These are phyloP conservation scores for Helobdella robusta DNA, from an alignment of 2,888 invertebrate genomes.

Conservation along the genomic window DNA sequence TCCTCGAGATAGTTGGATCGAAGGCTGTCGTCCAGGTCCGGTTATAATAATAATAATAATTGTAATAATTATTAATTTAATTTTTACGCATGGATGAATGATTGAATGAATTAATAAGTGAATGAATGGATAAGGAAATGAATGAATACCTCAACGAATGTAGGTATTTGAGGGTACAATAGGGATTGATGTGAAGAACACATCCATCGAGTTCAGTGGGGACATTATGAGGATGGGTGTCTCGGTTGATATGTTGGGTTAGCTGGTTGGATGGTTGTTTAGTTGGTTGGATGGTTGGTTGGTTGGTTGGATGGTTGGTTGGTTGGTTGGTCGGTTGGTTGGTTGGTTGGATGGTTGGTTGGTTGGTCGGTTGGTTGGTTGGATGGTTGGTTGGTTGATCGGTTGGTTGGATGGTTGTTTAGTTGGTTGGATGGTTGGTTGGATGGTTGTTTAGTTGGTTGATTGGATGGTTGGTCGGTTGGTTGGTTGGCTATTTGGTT, in stretches of 20 bases:
- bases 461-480: not conserved
- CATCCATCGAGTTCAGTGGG: constrained; percentile 96
- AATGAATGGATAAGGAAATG: no score
- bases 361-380: not conserved
- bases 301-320: not conserved
- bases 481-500: no score
- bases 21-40: constrained; percentile 85
- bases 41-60: not conserved
- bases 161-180: constrained; percentile 98
- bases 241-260: constrained; percentile 94
- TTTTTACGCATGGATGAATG: constrained; percentile 11
- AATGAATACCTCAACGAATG: constrained; percentile 12
- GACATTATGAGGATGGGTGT: constrained; percentile 96
- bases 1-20: constrained; percentile 92
- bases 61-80: not conserved
- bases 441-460: not conserved
- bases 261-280: not conserved
- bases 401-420: not conserved
- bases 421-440: not conserved
- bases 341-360: not conserved
- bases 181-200: constrained; percentile 98
- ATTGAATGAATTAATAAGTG: no score
- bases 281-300: not conserved
- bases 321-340: not conserved
- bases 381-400: not conserved